Evolutionary conservation across 2,888 invertebrate genomes (phyloP), one percentile per base, ranked within the genome.

Genomic region (Gibbula magus): DNA sequence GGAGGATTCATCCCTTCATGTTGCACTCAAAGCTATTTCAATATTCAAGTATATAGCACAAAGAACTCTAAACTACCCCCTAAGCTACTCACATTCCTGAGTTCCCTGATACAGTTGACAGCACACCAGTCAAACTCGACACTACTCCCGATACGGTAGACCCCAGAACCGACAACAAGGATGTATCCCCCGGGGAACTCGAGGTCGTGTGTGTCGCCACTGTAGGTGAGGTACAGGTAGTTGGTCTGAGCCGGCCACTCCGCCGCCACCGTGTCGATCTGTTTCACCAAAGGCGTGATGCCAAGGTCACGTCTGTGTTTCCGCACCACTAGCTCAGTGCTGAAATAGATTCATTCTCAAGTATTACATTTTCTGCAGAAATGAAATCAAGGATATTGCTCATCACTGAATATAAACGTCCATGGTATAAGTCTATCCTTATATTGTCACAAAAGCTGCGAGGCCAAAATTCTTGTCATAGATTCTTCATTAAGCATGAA

Each of bases 101-200:
- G 93, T 93, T 99, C 98, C 80, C 97, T 94, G 70, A 99, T 94
- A 91, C 99, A 99, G 54, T 98, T 97, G 0, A 99, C 99, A 22
- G 99, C 99, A 92, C 99, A 99, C 96, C 99, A 99, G 94, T 99
- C 99, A 93, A 99, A 99, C 93, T 99, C 99, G 7, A 99, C 99
- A 0, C 99, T 99, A 91, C 98, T 97, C n/a, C 92, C 93, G 25
- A 93, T 93, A 39, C 92, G 84, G 83, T 93, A 93, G 29, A 92
- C 93, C 0, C 93, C 93, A 4, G 92, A 92, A 92, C 98, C 98
- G 73, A 98, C 95, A 2, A 98, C 98, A 95, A 98, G 89, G 76
- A 89, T 84, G 77, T 87, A 86, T 7, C 89, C 88, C 20, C 89
- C 90, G 7, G 81, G 85, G 83, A 90, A 90, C 32, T 81, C 79